Percentiles rank a stretch among this genome's conserved stretches.
Conservation (phyloP, 2,113 vertebrate species). For the Galeopterus variegatus region DNA sequence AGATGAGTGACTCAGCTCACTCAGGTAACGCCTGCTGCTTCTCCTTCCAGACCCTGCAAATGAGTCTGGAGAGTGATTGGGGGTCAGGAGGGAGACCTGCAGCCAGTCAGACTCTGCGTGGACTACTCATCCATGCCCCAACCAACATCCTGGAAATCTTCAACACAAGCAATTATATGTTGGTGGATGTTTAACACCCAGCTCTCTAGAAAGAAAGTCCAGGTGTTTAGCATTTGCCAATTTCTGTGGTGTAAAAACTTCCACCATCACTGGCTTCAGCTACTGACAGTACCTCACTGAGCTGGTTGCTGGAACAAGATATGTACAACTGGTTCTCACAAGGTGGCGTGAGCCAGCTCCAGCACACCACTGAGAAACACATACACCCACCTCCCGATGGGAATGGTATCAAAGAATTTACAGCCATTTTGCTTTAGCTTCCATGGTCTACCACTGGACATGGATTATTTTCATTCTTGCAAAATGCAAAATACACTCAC, state of each 20-base stretch:
- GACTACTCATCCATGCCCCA: not conserved
- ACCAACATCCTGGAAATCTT: not conserved
- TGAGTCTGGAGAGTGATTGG: not conserved
- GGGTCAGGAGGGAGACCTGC: not conserved
- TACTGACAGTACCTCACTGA: not conserved
- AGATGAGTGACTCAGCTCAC: not conserved
- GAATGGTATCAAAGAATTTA: not conserved
- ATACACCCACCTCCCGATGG: not conserved
- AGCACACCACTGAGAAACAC: not conserved
- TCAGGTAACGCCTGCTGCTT: conserved; percentile 49
- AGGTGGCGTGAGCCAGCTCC: not conserved
- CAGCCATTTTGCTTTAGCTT: not conserved
- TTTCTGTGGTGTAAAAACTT: not conserved
- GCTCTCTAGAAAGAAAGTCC: not conserved
- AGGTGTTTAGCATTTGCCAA: not conserved
- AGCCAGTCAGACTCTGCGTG: not conserved
- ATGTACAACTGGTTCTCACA: not conserved
- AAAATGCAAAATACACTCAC: not conserved
- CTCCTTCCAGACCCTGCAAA: conserved; percentile 48
- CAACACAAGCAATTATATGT: not conserved
- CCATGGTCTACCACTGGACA: not conserved
- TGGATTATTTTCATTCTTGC: not conserved
- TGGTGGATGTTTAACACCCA: not conserved
- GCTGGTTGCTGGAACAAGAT: not conserved
- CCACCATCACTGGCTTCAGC: not conserved